Base-by-base conservation (phyloP, 2,113 vertebrate genomes). In the Pelobates fuscus region DNA sequence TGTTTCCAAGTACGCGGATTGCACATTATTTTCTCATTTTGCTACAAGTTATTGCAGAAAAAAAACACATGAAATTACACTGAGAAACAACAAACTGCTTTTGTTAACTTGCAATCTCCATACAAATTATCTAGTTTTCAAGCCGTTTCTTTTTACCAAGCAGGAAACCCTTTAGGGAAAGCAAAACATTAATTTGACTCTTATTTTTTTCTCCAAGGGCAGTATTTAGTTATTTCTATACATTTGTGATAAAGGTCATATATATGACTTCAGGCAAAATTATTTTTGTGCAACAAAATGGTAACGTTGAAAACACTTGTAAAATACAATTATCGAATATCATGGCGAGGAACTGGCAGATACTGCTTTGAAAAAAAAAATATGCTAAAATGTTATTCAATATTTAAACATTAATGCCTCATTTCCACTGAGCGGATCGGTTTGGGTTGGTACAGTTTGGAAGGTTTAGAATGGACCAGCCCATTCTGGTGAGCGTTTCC, bases 81-180 rank as follows among this genome's bases (percentile, higher is more conserved):
- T 24, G 55, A 77, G 57, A 77, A 68, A 60, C 65, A 68, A 77
- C 73, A 77, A 77, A 77, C 73, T 77, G 73, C 64, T 61, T 77
- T 77, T 77, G 73, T 77, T 77, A 77, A 77, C 73, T 77, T 68
- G 64, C 73, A 77, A 77, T 77, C 73, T 77, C 73, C 64, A 77
- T 77, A 77, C 73, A 77, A 77, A 77, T 77, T 68, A 77, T 77
- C 64, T 68, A 15, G 73, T 77, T 77, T 75, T 59, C 54, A 10
- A 75, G 65, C 63, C 58, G 52, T 75, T 44, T 46, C 49, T 44
- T 54, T 65, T 43, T 65, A 12, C 55, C 65, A 44, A 57, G 37
- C 73, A 68, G 57, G 73, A 77, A 77, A 77, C 73, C 73, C 73
- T 77, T 77, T 68, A 77, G 73, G 73, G 73, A 77, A 61, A 77